Evolutionary conservation across 1,140 invertebrate genomes (phyloP).

Genomic region (Drosophila pallidifrons): DNA sequence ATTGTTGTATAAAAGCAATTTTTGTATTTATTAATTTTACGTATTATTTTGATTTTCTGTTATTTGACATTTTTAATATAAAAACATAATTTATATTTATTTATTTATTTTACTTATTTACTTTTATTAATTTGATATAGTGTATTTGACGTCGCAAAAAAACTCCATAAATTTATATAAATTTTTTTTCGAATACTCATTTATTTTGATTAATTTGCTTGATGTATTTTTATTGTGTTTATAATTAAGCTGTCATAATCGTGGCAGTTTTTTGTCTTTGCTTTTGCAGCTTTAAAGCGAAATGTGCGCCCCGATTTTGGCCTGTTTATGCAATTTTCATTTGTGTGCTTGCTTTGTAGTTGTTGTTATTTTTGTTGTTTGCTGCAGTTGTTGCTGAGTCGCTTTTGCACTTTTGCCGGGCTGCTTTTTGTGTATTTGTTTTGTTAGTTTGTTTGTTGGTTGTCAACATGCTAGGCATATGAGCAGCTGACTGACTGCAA

Average conservation of each 20-base stretch:
- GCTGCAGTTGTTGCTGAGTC: slow-evolving; percentile 38
- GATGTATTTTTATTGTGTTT: no score
- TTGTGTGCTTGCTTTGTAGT: slow-evolving; percentile 21
- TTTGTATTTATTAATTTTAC: no score
- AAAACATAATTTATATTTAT: no score
- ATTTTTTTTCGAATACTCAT: no score
- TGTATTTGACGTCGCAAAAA: no score
- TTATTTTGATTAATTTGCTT: no score
- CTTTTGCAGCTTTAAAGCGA: slow-evolving; percentile 18
- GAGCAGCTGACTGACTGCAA: slow-evolving; percentile 54
- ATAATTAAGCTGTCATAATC: not conserved
- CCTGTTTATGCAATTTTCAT: slow-evolving; percentile 65
- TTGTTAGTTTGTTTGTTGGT: slow-evolving; percentile 76
- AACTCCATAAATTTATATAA: no score
- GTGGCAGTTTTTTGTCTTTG: not conserved
- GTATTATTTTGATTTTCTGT: no score
- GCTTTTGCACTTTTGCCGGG: slow-evolving; percentile 62
- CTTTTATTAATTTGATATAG: no score
- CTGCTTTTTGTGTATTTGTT: slow-evolving; percentile 62
- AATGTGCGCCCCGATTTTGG: slow-evolving; percentile 27
- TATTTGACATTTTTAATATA: no score
- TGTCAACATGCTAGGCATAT: slow-evolving; percentile 73
- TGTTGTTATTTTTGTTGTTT: slow-evolving; percentile 13
- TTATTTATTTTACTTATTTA: no score
- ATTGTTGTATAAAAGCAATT: no score